Percentiles rank a stretch among this genome's conserved stretches.
Evolutionary conservation across 2,797 vertebrate genomes (phyloP).

Genomic region (Megalops cyprinoides): DNA sequence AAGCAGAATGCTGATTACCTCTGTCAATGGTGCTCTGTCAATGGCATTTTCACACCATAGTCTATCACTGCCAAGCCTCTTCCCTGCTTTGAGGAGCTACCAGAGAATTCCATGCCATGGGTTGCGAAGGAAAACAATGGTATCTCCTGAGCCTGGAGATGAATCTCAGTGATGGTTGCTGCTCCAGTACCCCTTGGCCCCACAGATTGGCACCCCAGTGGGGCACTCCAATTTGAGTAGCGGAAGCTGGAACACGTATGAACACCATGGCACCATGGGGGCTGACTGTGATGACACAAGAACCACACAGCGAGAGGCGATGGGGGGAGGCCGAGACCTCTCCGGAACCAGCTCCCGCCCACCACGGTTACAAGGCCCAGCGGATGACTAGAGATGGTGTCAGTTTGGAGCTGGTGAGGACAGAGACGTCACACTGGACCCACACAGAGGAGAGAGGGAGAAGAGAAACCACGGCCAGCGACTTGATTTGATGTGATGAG

Average conservation of each 20-base stretch:
- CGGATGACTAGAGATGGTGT: conserved; percentile 71
- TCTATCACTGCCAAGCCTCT: not conserved
- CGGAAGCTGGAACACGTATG: conserved; percentile 73
- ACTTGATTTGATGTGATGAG: conserved; percentile 75
- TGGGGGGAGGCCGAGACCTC: conserved; percentile 38
- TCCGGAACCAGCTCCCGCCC: conserved; percentile 16
- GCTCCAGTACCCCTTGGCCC: conserved; percentile 51
- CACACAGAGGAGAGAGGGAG: conserved; percentile 46
- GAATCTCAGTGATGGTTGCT: conserved; percentile 22
- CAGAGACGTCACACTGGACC: conserved; percentile 55
- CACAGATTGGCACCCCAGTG: conserved; percentile 71
- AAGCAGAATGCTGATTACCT: not conserved
- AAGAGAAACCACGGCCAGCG: conserved; percentile 61
- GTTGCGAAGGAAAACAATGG: too few species aligned
- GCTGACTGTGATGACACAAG: conserved; percentile 45
- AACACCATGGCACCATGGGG: conserved; percentile 74
- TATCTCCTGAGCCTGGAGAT: not conserved
- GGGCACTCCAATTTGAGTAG: conserved; percentile 71
- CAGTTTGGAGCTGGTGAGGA: conserved; percentile 61
- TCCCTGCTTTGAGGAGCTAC: too few species aligned
- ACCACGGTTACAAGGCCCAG: conserved; percentile 59
- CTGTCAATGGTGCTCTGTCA: not conserved
- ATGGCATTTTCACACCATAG: not conserved
- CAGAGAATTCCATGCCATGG: too few species aligned
- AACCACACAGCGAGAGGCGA: conserved; percentile 58